Base-by-base conservation (phyloP, 2,888 invertebrate species). In the Bedellia somnulentella region DNA sequence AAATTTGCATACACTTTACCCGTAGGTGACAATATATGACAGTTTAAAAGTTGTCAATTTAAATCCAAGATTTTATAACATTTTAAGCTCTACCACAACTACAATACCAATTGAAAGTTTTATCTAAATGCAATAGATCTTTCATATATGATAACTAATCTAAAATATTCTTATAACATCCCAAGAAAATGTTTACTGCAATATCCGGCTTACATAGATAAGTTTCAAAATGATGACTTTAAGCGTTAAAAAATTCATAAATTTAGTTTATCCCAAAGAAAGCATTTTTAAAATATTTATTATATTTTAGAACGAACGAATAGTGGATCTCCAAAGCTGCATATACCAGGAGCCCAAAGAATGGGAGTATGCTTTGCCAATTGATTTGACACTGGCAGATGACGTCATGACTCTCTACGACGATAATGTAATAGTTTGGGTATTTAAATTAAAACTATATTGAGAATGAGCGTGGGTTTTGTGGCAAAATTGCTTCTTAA, bases 391-490 rank as follows among this genome's bases (percentile, higher is more conserved):
- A 11, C 44, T 70, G 15, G 60, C 70, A 16, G 75, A 73, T 36
- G 55, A 53, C 27, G 46, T 61, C 32, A 44, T 73, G 10, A 48
- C 54, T 22, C 53, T 52, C 37, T 52, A 46, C 45, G 64, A 61
- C 44, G 61, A 68, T 50, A 64, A 68, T 64, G 71, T 67, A 62
- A 73, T 75, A 51, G 49, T 68, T 47, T 75, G 75, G 75, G 75
- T 75, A 75, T 57, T 50, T 49, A 45, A 43, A 30, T 35, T 39
- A 42, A 41, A 37, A 35, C 38, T 16, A 16, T 66, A 64, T 67
- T 47, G 54, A 64, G 70, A 67, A 63, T 64, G 71, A 16, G 32
- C 10, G 31, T 37, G 30, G 18, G 18, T 18, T 18, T 18, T 18
- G 5, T 18, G n/a, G n/a, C n/a, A n/a, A n/a, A n/a, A n/a, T n/a